A percentile compares a stretch with the other conserved stretches of the same genome.
These are phyloP conservation scores for Aplodontia rufa DNA, from an alignment of 2,113 vertebrate genomes.

Conservation along the genomic window DNA sequence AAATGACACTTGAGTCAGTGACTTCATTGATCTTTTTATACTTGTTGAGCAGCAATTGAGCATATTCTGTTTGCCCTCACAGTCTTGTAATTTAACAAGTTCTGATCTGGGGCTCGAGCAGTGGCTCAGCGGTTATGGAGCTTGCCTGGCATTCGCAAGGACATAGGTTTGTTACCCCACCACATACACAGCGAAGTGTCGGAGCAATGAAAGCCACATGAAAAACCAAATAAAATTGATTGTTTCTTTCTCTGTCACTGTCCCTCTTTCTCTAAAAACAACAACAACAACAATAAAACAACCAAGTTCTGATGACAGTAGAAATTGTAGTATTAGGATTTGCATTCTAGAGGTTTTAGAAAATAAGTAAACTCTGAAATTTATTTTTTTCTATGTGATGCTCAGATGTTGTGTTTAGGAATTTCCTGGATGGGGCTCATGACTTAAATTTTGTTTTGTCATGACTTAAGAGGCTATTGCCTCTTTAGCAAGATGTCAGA, in stretches of 20 bases:
- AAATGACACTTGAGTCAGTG: neutral
- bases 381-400: neutral
- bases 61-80: neutral
- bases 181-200: no score
- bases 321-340: neutral
- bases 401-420: neutral
- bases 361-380: neutral
- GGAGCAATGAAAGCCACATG: no score
- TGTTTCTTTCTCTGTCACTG: no score
- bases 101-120: no score
- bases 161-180: no score
- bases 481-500: neutral
- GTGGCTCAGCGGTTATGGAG: no score
- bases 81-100: neutral
- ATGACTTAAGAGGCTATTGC: neutral
- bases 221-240: no score
- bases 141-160: no score
- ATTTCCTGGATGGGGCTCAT: neutral
- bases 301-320: neutral
- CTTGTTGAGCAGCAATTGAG: neutral
- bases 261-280: no score
- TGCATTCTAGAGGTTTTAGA: neutral
- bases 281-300: no score
- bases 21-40: neutral
- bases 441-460: conserved; percentile 12